Evolutionary conservation across 2,113 vertebrate genomes (phyloP), one percentile per base, ranked within the genome.

Genomic region (Hemicordylus capensis): DNA sequence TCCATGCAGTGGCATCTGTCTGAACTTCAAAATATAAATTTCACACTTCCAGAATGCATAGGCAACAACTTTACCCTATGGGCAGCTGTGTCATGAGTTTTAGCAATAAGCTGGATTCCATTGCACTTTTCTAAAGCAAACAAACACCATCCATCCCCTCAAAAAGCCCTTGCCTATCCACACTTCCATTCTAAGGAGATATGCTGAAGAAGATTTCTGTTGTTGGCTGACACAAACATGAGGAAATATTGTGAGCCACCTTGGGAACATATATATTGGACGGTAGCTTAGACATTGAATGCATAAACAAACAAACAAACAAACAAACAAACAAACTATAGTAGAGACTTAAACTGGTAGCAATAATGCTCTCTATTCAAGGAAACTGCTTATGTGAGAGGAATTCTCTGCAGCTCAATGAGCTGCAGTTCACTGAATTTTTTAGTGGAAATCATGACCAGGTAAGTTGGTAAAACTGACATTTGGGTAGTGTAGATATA

Each of bases 61-160:
- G 90, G 90, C n/a, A 94, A 91, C 91, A 88, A 66, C 89, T 92
- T 76, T 85, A 54, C 87, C 90, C 89, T 93, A 85, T 93, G 90
- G 83, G 89, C 46, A 92, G 42, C 64, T 14, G 31, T 84, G 84
- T 88, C 85, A 87, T 91, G 81, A 31, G 6, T 91, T 90, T 80
- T 87, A 91, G 81, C 89, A 90, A 78, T 64, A 64, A 88, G 37
- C 46, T 91, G 75, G 42, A 70, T 37, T 10, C 31, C 20, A 1
- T 19, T 17, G 4, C 5, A 44, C 6, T 69, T 66, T 77, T 84
- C 20, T 37, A 66, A 69, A 84, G 63, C 39, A 58, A 12, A 56
- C 20, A 42, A 58, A 86, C 92, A 81, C 72, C 88, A 31, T 34
- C 66, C 51, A 87, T 80, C 74, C 90, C 88, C 90, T 73, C 84